These are phyloP conservation scores for Drosophila ochracea DNA, from an alignment of 2,888 invertebrate species.

Conservation along the genomic window DNA sequence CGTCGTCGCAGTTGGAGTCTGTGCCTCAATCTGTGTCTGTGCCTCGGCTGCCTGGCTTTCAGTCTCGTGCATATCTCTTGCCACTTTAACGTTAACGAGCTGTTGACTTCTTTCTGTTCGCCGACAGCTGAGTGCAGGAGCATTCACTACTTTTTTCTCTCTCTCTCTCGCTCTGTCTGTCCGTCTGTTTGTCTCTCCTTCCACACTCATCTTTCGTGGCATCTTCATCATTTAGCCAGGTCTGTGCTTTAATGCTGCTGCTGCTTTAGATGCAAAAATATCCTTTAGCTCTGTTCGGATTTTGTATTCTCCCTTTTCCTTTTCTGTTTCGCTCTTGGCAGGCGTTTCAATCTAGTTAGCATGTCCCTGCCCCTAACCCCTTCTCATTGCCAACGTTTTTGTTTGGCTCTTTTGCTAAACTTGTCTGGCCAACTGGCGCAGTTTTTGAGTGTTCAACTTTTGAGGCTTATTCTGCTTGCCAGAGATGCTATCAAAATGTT, in stretches of 20 bases:
- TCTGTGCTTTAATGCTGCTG: slow-evolving; percentile 30
- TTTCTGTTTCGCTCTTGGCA: slow-evolving; percentile 18
- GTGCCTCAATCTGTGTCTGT: slow-evolving; percentile 1
- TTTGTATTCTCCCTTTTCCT: slow-evolving; percentile 11
- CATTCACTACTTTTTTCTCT: slow-evolving; percentile 18
- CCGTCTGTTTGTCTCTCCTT: slow-evolving; percentile 15
- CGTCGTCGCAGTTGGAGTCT: neutral
- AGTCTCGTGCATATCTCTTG: slow-evolving; percentile 76
- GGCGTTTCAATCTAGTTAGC: slow-evolving; percentile 66
- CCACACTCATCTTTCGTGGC: slow-evolving; percentile 31
- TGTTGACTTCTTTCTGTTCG: slow-evolving; percentile 79
- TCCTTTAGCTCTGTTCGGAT: slow-evolving; percentile 32
- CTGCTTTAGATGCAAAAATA: slow-evolving; percentile 42
- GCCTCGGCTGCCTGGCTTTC: slow-evolving; percentile 22
- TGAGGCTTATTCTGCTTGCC: slow-evolving; percentile 54
- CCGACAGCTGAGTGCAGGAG: slow-evolving; percentile 69
- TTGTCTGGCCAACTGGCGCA: slow-evolving; percentile 41
- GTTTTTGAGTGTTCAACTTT: slow-evolving; percentile 18
- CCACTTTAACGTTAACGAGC: slow-evolving; percentile 81
- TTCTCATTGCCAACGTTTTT: neutral
- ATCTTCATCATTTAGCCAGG: slow-evolving; percentile 55
- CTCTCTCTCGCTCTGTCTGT: slow-evolving; percentile 1
- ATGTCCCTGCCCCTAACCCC: slow-evolving; percentile 21
- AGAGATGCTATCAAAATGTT: slow-evolving; percentile 54
- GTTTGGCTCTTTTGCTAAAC: slow-evolving; percentile 14